A percentile compares a stretch with the other conserved stretches of the same genome.
These are phyloP conservation scores for Ferdinandea cuprea DNA, from an alignment of 2,888 invertebrate genomes.

Conservation along the genomic window DNA sequence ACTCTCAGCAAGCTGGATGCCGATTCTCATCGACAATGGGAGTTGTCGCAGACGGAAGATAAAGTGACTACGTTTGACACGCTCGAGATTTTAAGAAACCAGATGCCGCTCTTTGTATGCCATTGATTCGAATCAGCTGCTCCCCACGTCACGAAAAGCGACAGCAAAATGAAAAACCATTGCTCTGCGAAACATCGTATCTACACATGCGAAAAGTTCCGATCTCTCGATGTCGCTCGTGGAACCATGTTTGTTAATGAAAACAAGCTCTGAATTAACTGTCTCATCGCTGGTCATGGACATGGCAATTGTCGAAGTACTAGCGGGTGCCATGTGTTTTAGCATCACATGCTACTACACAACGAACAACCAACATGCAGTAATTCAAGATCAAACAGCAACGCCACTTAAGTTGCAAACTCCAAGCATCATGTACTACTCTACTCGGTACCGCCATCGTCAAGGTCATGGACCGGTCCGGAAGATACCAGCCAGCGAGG, in stretches of 20 bases:
- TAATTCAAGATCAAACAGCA: too few species aligned
- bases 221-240: constrained; percentile 2
- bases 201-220: constrained; percentile 36
- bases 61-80: too few species aligned
- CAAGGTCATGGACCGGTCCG: constrained; percentile 8
- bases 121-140: too few species aligned
- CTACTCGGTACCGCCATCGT: constrained; percentile 41
- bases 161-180: neutral
- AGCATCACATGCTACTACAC: constrained; percentile 23
- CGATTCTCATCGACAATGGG: too few species aligned
- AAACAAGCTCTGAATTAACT: constrained; percentile 29
- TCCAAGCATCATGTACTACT: constrained; percentile 6
- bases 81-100: too few species aligned
- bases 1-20: too few species aligned
- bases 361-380: too few species aligned
- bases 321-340: constrained; percentile 9
- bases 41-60: too few species aligned
- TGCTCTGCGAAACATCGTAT: constrained; percentile 20
- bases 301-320: neutral
- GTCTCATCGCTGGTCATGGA: constrained; percentile 7
- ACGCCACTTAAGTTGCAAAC: neutral
- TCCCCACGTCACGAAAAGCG: too few species aligned
- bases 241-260: constrained; percentile 1
- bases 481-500: constrained; percentile 17
- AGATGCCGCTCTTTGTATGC: too few species aligned